Percentiles rank a stretch among this genome's conserved stretches.
Conservation (phyloP, 1,140 invertebrate genomes). For the Neodiprion pinetum region DNA sequence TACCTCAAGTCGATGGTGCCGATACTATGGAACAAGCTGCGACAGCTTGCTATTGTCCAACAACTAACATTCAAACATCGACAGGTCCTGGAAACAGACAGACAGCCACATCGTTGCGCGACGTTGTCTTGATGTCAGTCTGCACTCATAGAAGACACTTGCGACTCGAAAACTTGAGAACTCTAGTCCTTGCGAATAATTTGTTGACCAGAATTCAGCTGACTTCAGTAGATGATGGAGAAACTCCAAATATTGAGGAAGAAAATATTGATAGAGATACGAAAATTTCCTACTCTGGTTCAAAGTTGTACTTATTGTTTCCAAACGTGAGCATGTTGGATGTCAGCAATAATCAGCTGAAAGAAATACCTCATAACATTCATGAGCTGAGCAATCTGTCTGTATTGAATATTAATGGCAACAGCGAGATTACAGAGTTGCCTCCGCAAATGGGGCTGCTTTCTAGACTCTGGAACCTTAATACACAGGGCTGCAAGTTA, state of each 20-base stretch:
- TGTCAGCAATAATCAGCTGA: constrained; percentile 87
- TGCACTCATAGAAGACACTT: constrained; percentile 86
- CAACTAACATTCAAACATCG: constrained; percentile 54
- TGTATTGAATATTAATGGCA: constrained; percentile 93
- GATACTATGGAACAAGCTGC: constrained; percentile 69
- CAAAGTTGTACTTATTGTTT: constrained; percentile 75
- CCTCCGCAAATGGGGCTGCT: constrained; percentile 95
- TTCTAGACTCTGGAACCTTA: constrained; percentile 94
- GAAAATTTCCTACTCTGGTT: constrained; percentile 39
- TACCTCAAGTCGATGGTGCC: constrained; percentile 71
- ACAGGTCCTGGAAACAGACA: constrained; percentile 53
- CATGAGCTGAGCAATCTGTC: constrained; percentile 88
- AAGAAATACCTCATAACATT: constrained; percentile 83
- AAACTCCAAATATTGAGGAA: constrained; percentile 46
- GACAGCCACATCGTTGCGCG: constrained; percentile 68
- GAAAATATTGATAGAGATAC: constrained; percentile 46
- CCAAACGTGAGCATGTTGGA: constrained; percentile 95
- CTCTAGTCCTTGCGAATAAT: constrained; percentile 88
- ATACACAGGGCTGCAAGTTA: constrained; percentile 87
- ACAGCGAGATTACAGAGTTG: constrained; percentile 83
- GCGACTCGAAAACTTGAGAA: constrained; percentile 80
- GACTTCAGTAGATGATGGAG: constrained; percentile 76
- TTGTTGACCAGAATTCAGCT: constrained; percentile 78
- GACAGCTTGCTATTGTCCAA: constrained; percentile 70
- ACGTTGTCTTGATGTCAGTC: constrained; percentile 78